Percentiles rank a stretch among this genome's conserved stretches.
Evolutionary conservation across 2,888 invertebrate species (phyloP).

Genomic region (Chrysolina oricalcia): DNA sequence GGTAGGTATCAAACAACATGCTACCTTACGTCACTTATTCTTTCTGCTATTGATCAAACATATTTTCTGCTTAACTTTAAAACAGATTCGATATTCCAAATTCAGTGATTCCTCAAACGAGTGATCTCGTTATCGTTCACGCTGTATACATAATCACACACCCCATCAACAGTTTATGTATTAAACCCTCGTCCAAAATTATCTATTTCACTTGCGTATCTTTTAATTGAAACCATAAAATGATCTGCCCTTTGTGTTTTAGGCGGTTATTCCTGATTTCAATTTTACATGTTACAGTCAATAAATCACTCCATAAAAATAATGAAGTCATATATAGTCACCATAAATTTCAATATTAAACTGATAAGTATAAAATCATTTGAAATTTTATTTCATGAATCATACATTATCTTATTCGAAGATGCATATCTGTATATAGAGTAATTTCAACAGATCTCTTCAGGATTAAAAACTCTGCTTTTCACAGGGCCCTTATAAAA

Average conservation of each 20-base stretch:
- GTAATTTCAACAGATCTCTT: not conserved
- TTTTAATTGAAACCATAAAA: slow-evolving; percentile 68
- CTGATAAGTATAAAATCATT: slow-evolving; percentile 47
- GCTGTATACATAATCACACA: slow-evolving; percentile 58
- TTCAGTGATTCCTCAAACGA: slow-evolving; percentile 36
- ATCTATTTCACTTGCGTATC: slow-evolving; percentile 63
- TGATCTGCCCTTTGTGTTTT: slow-evolving; percentile 54
- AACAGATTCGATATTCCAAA: not conserved
- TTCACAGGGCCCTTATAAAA: not conserved
- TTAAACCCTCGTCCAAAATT: slow-evolving; percentile 61
- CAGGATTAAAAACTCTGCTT: not conserved
- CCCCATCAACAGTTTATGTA: slow-evolving; percentile 64
- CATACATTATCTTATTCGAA: slow-evolving; percentile 32
- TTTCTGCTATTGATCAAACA: not conserved
- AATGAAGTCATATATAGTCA: slow-evolving; percentile 50
- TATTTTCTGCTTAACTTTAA: not conserved
- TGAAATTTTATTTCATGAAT: slow-evolving; percentile 42
- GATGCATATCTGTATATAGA: not conserved
- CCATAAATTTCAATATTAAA: slow-evolving; percentile 47
- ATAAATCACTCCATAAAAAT: slow-evolving; percentile 62
- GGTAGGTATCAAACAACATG: not conserved
- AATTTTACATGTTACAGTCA: slow-evolving; percentile 61
- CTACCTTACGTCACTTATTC: not conserved
- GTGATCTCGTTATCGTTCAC: slow-evolving; percentile 56
- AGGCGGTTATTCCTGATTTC: slow-evolving; percentile 53